These are phyloP conservation scores for Sebastolobus alascanus DNA, from an alignment of 2,797 vertebrate species.

Conservation along the genomic window DNA sequence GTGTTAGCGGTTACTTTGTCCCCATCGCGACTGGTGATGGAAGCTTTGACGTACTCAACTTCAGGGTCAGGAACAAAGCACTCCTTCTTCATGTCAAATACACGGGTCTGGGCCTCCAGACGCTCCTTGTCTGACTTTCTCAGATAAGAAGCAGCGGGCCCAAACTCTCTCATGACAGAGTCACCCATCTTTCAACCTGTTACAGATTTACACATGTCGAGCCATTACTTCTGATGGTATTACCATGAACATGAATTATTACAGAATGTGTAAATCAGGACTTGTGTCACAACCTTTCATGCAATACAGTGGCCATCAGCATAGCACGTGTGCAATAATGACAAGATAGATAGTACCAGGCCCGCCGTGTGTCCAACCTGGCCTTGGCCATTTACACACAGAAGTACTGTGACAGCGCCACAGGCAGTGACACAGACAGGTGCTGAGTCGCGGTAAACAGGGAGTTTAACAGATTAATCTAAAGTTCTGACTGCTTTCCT, in stretches of 20 bases:
- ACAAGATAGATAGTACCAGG: background rate
- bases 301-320: background rate
- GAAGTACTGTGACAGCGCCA: too few relatives aligned
- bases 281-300: conserved; percentile 1
- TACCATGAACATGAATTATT: background rate
- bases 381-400: too few relatives aligned
- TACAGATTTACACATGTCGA: background rate
- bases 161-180: conserved; percentile 87
- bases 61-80: conserved; percentile 91
- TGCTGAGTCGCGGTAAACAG: too few relatives aligned
- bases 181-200: conserved; percentile 81
- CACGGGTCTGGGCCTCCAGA: conserved; percentile 89
- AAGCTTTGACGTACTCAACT: conserved; percentile 88
- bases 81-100: conserved; percentile 92
- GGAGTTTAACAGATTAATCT: too few relatives aligned
- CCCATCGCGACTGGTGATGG: conserved; percentile 86
- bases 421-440: too few relatives aligned
- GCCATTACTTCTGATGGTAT: background rate
- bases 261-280: background rate
- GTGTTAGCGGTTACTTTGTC: conserved; percentile 89
- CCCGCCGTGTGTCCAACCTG: background rate
- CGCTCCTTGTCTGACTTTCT: conserved; percentile 90
- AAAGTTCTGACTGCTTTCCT: too few relatives aligned
- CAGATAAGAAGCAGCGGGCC: conserved; percentile 87
- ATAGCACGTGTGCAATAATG: background rate